Conservation (phyloP, 2,888 invertebrate species). For the Papilio gigon region DNA sequence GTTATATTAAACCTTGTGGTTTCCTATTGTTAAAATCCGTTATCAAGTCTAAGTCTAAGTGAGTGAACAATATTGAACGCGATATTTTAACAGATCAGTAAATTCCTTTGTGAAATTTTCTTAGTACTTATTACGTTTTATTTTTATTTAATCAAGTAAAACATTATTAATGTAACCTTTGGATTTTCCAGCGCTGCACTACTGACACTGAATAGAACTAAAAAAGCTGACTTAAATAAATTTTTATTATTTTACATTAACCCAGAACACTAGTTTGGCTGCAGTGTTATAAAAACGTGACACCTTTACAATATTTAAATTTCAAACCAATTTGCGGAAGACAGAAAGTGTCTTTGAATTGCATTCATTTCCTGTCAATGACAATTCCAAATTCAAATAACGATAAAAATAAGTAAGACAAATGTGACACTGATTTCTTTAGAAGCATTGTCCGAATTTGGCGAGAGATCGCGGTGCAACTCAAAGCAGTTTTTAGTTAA, state of each 20-base stretch:
- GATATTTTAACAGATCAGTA: background rate
- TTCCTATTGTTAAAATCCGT: background rate
- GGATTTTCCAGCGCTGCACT: too few relatives aligned
- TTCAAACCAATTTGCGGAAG: background rate
- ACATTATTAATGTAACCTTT: too few relatives aligned
- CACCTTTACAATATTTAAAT: background rate
- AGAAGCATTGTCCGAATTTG: conserved; percentile 48
- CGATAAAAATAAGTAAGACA: conserved; percentile 7
- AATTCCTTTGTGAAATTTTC: background rate
- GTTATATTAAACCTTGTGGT: background rate
- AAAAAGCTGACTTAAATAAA: background rate
- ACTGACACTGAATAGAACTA: too few relatives aligned
- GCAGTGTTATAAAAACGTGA: background rate
- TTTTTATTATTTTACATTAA: background rate
- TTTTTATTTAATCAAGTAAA: background rate
- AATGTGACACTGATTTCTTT: conserved; percentile 19
- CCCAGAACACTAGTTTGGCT: background rate
- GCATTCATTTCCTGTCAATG: background rate
- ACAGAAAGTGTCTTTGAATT: background rate
- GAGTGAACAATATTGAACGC: background rate
- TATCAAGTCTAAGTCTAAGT: background rate
- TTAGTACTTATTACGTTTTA: background rate
- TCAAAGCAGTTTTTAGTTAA: conserved; percentile 64
- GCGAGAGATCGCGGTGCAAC: conserved; percentile 56
- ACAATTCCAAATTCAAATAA: background rate